These are phyloP conservation scores for Anguilla rostrata DNA, from an alignment of 2,113 vertebrate genomes.

Conservation along the genomic window DNA sequence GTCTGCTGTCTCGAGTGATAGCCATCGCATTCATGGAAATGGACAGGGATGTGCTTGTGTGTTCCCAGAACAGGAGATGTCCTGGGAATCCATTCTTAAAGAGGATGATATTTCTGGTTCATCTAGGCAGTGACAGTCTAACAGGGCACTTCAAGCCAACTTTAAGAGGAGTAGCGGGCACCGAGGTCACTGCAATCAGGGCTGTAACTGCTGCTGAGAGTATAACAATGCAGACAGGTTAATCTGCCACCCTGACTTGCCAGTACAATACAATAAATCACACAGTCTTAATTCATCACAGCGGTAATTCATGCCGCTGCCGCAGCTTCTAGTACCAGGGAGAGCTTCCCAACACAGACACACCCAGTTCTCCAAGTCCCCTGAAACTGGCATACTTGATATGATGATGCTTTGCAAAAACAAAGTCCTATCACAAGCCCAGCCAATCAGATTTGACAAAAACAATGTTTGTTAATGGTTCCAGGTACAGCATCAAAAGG, in stretches of 20 bases:
- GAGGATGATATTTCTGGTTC: slow-evolving; percentile 13
- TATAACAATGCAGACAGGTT: background rate
- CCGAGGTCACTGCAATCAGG: background rate
- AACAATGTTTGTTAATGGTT: background rate
- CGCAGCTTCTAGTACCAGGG: background rate
- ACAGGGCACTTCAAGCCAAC: background rate
- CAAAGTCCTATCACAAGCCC: background rate
- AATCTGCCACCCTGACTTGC: background rate
- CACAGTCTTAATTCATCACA: background rate
- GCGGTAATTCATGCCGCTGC: background rate
- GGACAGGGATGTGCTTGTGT: background rate
- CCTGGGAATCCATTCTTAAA: slow-evolving; percentile 5
- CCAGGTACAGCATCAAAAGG: background rate
- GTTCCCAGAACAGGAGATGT: background rate
- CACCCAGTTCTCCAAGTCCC: background rate
- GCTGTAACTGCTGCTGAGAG: slow-evolving; percentile 4
- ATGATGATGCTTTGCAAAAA: background rate
- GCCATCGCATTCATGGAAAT: background rate
- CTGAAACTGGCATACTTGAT: background rate
- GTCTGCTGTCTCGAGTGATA: background rate
- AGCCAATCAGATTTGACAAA: background rate
- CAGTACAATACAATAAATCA: background rate
- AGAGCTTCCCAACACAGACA: background rate
- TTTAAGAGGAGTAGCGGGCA: background rate
- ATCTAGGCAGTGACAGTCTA: background rate